Evolutionary conservation across 2,888 invertebrate species (phyloP), one percentile per base, ranked within the genome.

Genomic region (Apotomis capreana): DNA sequence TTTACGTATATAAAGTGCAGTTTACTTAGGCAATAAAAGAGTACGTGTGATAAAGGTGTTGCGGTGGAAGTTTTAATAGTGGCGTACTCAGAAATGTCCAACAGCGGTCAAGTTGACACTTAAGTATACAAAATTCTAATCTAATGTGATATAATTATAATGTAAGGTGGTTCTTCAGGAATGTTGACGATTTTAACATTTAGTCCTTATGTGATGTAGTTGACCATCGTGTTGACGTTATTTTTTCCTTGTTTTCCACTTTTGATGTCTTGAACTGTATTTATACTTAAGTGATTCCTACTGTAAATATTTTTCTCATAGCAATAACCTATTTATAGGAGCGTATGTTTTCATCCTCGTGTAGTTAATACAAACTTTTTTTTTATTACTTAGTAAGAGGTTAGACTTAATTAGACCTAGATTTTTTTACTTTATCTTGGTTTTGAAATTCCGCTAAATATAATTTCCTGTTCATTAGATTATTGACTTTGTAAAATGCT

Each of bases 111-210:
- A 77, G 76, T 78, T 77, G 79, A 78, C 77, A 80, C 74, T 75
- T 78, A 80, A 82, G 83, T 88, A 87, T 89, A 91, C 90, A 89
- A 90, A 78, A 92, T 91, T 92, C 91, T 92, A 92, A 92, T 86
- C 78, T 89, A 88, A 89, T 92, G 91, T 92, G 92, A 92, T 92
- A 92, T 87, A 73, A 54, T 73, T 54, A 57, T 58, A 87, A 83
- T 80, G 76, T 87, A 89, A 87, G 85, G 76, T 80, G 84, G 86
- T 80, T 82, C 79, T 80, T 81, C 87, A 87, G 83, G 76, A 78
- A 83, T 79, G 83, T 86, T 86, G 79, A 81, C 74, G 77, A 75
- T 79, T 81, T 81, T 70, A 63, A 63, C 51, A 61, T 15, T 55
- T 69, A 75, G 74, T 57, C 54, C 4, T 51, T 62, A 58, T 57